A percentile compares a stretch with the other conserved stretches of the same genome.
phyloP scores from a whole-genome alignment of 92 coral and sea anemone species.

The Montipora capitata region DNA sequence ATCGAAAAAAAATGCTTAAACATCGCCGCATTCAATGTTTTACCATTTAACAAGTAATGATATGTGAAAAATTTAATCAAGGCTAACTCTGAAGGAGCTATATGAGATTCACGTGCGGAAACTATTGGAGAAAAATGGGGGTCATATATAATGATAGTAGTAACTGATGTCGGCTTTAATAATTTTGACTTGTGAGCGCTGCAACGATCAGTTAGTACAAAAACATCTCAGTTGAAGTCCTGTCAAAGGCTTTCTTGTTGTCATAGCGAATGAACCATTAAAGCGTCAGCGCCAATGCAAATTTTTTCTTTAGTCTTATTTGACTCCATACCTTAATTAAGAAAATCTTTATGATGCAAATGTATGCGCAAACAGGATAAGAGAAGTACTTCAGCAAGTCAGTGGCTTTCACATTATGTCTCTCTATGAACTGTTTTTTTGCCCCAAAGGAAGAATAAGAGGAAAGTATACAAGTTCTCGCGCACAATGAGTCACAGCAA shows the following conservation, averaged over 20 bases:
- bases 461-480: background rate
- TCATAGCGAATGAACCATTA: background rate
- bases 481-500: background rate
- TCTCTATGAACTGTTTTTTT: background rate
- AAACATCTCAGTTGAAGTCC: background rate
- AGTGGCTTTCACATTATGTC: background rate
- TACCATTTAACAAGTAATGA: too few relatives aligned
- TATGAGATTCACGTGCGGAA: too few relatives aligned
- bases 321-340: background rate
- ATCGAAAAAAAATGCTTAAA: too few relatives aligned
- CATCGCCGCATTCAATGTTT: too few relatives aligned
- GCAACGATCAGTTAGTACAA: background rate
- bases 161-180: background rate
- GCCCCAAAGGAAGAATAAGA: background rate
- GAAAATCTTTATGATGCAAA: slow-evolving; percentile 28
- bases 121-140: too few relatives aligned
- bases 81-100: too few relatives aligned
- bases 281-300: background rate
- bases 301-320: slow-evolving; percentile 1
- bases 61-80: too few relatives aligned
- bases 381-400: background rate
- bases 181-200: too few relatives aligned
- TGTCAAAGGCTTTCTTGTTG: background rate
- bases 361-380: background rate
- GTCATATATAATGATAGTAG: too few relatives aligned